Evolutionary conservation across 2,113 vertebrate genomes (phyloP), one percentile per base, ranked within the genome.

Genomic region (Cyanocitta stelleri): DNA sequence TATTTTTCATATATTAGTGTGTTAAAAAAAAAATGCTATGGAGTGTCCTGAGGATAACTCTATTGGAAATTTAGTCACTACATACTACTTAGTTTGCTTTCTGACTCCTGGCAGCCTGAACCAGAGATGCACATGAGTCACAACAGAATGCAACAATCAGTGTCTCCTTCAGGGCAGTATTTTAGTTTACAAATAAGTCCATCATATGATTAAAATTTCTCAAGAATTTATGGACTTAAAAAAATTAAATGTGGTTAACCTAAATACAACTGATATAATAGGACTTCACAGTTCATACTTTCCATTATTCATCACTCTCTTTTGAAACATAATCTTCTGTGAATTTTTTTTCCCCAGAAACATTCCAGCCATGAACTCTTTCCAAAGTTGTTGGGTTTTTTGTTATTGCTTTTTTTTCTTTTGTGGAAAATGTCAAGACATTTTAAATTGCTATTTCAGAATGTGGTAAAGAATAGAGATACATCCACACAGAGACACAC

Each of bases 211-310:
- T 94, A 95, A 84, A 73, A 92, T 95, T 96, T 90, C 81, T 95
- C 76, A 93, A 93, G 68, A 54, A 78, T 93, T 96, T 93, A 74
- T 83, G 63, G 55, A 16, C 52, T 92, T 85, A 54, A 93, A 90
- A 93, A 82, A 71, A 64, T 79, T 84, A 87, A 76, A 79, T 82
- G 77, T 93, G 80, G 93, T 75, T 94, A 94, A 85, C 83, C 64
- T 90, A 93, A 95, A 86, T 79, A 76, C 66, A 93, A 64, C 39
- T 39, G 69, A 86, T 96, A 83, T 46, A 95, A 90, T 85, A 89
- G 30, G 77, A 87, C 74, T 93, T 93, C 87, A 89, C 79, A 94
- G 81, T 92, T 95, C 93, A 92, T 86, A 89, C 46, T 94, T 97
- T 95, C 91, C 90, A 89, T 95, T 95, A 93, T 89, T 95, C 89